A percentile compares a stretch with the other conserved stretches of the same genome.
phyloP scores from a whole-genome alignment of 2,888 invertebrate genomes.

The Achlya flavicornis region DNA sequence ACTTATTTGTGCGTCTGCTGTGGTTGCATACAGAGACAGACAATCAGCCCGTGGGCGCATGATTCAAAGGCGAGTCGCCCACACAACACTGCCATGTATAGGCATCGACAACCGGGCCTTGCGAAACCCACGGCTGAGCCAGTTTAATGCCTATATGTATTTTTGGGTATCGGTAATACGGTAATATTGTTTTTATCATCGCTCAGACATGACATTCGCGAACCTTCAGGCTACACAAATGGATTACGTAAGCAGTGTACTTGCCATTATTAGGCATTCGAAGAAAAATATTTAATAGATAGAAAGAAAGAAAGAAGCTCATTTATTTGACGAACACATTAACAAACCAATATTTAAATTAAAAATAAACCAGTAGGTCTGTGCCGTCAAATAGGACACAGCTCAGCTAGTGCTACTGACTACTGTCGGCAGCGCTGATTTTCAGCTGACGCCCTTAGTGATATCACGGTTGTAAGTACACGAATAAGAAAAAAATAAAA shows the following conservation, averaged over 20 bases:
- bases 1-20: slow-evolving; percentile 42
- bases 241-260: too few species aligned
- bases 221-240: slow-evolving; percentile 4
- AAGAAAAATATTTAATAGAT: background rate
- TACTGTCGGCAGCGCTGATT: too few species aligned
- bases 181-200: slow-evolving; percentile 20
- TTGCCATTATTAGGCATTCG: background rate
- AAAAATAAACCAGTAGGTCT: too few species aligned
- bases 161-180: slow-evolving; percentile 42
- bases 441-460: too few species aligned
- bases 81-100: slow-evolving; percentile 59
- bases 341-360: too few species aligned
- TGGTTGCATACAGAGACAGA: slow-evolving; percentile 52
- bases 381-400: too few species aligned
- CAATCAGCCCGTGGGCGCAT: slow-evolving; percentile 65
- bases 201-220: background rate
- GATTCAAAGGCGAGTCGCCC: slow-evolving; percentile 67
- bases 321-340: too few species aligned
- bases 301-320: too few species aligned
- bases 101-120: slow-evolving; percentile 54
- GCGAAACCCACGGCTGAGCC: slow-evolving; percentile 58
- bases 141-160: slow-evolving; percentile 33
- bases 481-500: too few species aligned
- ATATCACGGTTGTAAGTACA: too few species aligned
- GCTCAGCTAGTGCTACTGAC: too few species aligned